These are phyloP conservation scores for Dinocampus coccinellae DNA, from an alignment of 2,888 invertebrate genomes.

Conservation along the genomic window DNA sequence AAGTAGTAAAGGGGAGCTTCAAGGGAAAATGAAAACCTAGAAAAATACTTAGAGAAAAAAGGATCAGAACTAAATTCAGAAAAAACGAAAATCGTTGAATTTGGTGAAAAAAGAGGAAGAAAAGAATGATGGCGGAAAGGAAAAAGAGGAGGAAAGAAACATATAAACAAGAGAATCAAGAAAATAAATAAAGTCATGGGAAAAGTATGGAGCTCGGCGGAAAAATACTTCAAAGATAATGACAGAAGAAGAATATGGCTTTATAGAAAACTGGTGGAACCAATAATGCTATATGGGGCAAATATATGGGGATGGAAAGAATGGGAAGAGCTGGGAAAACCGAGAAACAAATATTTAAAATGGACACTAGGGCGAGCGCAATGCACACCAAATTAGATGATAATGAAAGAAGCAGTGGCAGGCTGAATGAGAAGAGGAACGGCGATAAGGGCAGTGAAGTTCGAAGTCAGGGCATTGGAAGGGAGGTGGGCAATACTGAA, in stretches of 20 bases:
- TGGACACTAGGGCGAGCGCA: slow-evolving; percentile 21
- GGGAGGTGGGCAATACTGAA: not conserved
- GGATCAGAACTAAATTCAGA: slow-evolving; percentile 29
- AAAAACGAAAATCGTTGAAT: slow-evolving; percentile 37
- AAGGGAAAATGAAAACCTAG: slow-evolving; percentile 32
- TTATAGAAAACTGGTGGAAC: slow-evolving; percentile 26
- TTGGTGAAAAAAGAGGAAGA: too few species aligned
- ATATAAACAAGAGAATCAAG: too few species aligned
- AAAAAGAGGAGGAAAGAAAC: too few species aligned
- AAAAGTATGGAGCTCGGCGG: slow-evolving; percentile 34
- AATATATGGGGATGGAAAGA: slow-evolving; percentile 41
- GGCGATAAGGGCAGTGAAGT: slow-evolving; percentile 30
- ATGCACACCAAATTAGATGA: slow-evolving; percentile 21
- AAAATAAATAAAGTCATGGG: too few species aligned
- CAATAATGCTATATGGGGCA: slow-evolving; percentile 35
- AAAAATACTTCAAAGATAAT: slow-evolving; percentile 29
- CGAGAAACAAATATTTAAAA: slow-evolving; percentile 29
- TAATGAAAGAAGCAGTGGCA: slow-evolving; percentile 26
- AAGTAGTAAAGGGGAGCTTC: slow-evolving; percentile 28
- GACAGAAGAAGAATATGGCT: slow-evolving; percentile 26
- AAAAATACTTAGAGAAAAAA: slow-evolving; percentile 20
- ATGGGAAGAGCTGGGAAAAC: not conserved
- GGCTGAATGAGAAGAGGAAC: slow-evolving; percentile 20
- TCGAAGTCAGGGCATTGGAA: slow-evolving; percentile 18
- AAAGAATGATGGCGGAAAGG: too few species aligned